phyloP scores from a whole-genome alignment of 1,140 invertebrate species.

The Drosophila littoralis region DNA sequence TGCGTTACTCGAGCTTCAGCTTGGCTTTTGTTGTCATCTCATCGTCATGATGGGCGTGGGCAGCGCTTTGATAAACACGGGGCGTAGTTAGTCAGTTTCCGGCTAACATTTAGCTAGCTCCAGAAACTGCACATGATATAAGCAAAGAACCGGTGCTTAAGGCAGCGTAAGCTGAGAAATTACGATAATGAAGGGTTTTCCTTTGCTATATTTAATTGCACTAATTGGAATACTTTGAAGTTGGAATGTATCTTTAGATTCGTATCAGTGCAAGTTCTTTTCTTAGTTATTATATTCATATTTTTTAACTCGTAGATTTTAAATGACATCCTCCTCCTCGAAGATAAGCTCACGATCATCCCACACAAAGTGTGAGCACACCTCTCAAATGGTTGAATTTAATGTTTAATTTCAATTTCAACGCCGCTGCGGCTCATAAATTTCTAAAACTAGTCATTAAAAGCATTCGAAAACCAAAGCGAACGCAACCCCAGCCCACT shows the following conservation, averaged over 20 bases:
- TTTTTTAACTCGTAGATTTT: background rate
- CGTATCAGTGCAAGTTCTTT: too few species aligned
- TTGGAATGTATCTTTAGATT: background rate
- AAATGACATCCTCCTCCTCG: conserved; percentile 7
- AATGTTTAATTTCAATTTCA: conserved; percentile 73
- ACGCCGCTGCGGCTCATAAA: conserved; percentile 70
- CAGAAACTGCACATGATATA: conserved; percentile 12
- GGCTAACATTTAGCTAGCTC: conserved; percentile 17
- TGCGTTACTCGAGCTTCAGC: conserved; percentile 24
- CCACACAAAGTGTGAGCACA: conserved; percentile 26
- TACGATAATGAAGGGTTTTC: background rate
- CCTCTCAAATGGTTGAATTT: conserved; percentile 51
- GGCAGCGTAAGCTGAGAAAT: background rate
- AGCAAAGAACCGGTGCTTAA: background rate
- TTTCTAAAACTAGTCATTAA: conserved; percentile 71
- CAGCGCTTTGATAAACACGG: conserved; percentile 40
- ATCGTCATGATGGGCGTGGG: conserved; percentile 32
- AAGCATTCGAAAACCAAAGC: conserved; percentile 64
- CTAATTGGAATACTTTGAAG: too few species aligned
- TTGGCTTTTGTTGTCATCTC: conserved; percentile 20
- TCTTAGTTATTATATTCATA: background rate
- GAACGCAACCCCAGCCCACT: conserved; percentile 27
- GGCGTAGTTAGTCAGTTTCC: conserved; percentile 42
- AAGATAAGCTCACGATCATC: background rate
- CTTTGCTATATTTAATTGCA: background rate